Evolutionary conservation across 2,888 invertebrate genomes (phyloP), one percentile per base, ranked within the genome.

Genomic region (Argyresthia goedartella): DNA sequence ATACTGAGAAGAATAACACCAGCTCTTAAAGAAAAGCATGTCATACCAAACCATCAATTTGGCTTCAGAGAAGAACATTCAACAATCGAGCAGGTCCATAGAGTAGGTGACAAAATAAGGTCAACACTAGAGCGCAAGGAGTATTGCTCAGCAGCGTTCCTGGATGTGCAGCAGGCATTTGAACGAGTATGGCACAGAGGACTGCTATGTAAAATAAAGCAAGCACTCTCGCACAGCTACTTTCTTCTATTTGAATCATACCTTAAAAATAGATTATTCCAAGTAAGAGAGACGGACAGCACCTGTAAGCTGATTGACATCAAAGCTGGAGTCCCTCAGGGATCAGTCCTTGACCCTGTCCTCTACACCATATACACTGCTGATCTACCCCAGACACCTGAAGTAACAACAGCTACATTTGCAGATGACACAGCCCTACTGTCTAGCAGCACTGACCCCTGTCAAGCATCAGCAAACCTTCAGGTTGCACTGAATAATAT

Each of bases 111-210:
- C 10, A 48, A 54, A 58, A 57, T 57, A 8, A 54, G 53, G 33
- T 35, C 41, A 7, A 44, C 36, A 33, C 14, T 58, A 10, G 57
- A 59, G 44, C 41, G 53, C 42, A 60, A 56, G 52, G 34, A 55
- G 51, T 60, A 59, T 54, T 63, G 60, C 50, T 53, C 58, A 7
- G 57, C 57, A 1, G 59, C 54, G 6, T 62, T 60, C 43, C 49
- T 60, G 8, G 60, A 62, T 35, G 51, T 60, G 33, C 51, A 55
- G 8, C 61, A 63, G 46, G 59, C 60, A 13, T 63, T 62, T 49
- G 60, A 63, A 44, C 58, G 56, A 48, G 60, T 62, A 8, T 60
- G 59, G 57, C 60, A 60, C 42, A 50, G 52, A 36, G 60, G 60
- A 9, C 52, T 59, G 9, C 46, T 60, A 13, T 54, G 49, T 34